Percentiles rank a stretch among this genome's conserved stretches.
Conservation (phyloP, 1,140 invertebrate species). For the Solen grandis region DNA sequence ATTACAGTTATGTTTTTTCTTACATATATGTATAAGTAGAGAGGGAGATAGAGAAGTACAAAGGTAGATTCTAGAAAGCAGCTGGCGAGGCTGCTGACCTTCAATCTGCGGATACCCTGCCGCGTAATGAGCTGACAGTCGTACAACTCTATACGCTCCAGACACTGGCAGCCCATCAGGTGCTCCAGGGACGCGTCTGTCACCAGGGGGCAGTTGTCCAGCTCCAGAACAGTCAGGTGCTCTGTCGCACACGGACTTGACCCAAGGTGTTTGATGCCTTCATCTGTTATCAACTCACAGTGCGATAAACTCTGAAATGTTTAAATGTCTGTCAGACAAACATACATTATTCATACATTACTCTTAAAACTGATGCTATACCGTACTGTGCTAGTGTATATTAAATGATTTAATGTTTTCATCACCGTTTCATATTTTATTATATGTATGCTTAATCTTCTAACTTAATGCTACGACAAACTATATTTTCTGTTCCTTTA, state of each 20-base stretch:
- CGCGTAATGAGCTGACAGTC: slow-evolving; percentile 99
- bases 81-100: too few species aligned
- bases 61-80: too few species aligned
- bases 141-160: slow-evolving; percentile 98
- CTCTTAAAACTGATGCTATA: too few species aligned
- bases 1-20: too few species aligned
- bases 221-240: slow-evolving; percentile 90
- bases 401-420: too few species aligned
- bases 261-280: slow-evolving; percentile 96
- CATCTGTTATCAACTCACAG: slow-evolving; percentile 99
- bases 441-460: too few species aligned
- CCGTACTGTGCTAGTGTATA: too few species aligned
- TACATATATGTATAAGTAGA: neutral
- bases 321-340: neutral
- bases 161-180: slow-evolving; percentile 94
- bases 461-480: too few species aligned
- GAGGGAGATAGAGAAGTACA: neutral
- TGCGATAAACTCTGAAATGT: slow-evolving; percentile 95
- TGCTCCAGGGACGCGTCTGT: slow-evolving; percentile 99
- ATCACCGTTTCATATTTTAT: too few species aligned
- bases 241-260: slow-evolving; percentile 91
- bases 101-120: slow-evolving; percentile 96
- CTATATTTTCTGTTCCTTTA: too few species aligned
- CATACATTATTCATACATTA: too few species aligned
- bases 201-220: slow-evolving; percentile 99